Base-by-base conservation (phyloP, 2,797 vertebrate species). In the Epinephelus awoara region DNA sequence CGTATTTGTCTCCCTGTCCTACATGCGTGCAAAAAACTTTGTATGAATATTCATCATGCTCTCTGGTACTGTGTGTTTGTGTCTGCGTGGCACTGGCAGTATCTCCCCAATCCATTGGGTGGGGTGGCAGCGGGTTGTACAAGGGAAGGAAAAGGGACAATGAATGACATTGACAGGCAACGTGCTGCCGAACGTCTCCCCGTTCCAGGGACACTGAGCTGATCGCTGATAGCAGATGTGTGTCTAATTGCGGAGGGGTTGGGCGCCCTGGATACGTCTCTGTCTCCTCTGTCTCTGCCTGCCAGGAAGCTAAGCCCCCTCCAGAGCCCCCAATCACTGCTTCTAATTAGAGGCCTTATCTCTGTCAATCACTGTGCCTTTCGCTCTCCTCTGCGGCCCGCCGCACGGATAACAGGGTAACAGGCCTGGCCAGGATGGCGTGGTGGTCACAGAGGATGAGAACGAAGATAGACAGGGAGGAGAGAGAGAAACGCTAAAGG, bases 341-440 rank as follows among this genome's bases (percentile, higher is more conserved):
- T 83, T 91, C 90, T 94, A 93, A 94, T 95, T 93, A 94, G 90
- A 88, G 82, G 84, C 84, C 92, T 94, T 94, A 94, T 94, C 93
- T 91, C 85, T 78, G 87, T 93, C 91, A 92, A 93, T 95, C 93
- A 90, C 84, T 1, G 34, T 47, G 88, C 85, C 86, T 88, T 89
- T 87, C 65, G 44, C 72, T 84, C 87, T 85, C 75, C 77, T 89
- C 83, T 77, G 88, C 27, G 64, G 84, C 83, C 85, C 34, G 34
- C 58, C 52, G 64, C 76, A 12, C 2, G 52, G 75, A 88, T 86
- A 86, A 78, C 87, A 69, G 85, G 81, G 80, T 46, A 75, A 82
- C 69, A 34, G 79, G 75, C 66, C 67, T 15, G 76, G 77, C 49
- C 79, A 34, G 47, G 71, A 66, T 18, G 67, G 65, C 15, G 19